Evolutionary conservation across 2,888 invertebrate genomes (phyloP).

Genomic region (Acrobasis consociella): DNA sequence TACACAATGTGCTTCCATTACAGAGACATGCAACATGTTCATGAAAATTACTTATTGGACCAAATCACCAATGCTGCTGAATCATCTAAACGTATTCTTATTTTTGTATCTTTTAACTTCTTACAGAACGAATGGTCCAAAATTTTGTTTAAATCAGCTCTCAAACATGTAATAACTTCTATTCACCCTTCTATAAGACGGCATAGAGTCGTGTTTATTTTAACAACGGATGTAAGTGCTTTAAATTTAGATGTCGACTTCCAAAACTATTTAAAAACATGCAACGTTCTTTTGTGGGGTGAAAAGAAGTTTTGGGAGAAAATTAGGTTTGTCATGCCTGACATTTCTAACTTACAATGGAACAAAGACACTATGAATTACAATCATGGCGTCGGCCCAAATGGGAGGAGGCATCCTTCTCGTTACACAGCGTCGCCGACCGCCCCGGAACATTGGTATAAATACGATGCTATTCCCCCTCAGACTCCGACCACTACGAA

Average conservation of each 20-base stretch:
- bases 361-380: slow-evolving; percentile 82
- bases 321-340: slow-evolving; percentile 91
- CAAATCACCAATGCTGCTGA: slow-evolving; percentile 85
- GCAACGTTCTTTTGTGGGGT: slow-evolving; percentile 89
- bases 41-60: slow-evolving; percentile 84
- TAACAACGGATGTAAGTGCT: slow-evolving; percentile 86
- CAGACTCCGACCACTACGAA: slow-evolving; percentile 79
- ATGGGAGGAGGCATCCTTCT: slow-evolving; percentile 82
- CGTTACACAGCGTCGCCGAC: slow-evolving; percentile 89
- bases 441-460: slow-evolving; percentile 87
- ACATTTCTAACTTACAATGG: slow-evolving; percentile 85
- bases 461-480: slow-evolving; percentile 84
- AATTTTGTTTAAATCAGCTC: slow-evolving; percentile 90
- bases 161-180: slow-evolving; percentile 86
- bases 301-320: slow-evolving; percentile 96
- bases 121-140: slow-evolving; percentile 92
- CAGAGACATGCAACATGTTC: slow-evolving; percentile 84
- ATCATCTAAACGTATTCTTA: slow-evolving; percentile 87
- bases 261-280: slow-evolving; percentile 86
- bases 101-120: slow-evolving; percentile 91
- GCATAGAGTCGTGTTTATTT: slow-evolving; percentile 82
- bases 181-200: slow-evolving; percentile 86
- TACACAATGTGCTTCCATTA: slow-evolving; percentile 87
- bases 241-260: slow-evolving; percentile 89
- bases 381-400: slow-evolving; percentile 79